Evolutionary conservation across 2,888 invertebrate species (phyloP), one percentile per base, ranked within the genome.

Genomic region (Ramazzottius varieornatus): DNA sequence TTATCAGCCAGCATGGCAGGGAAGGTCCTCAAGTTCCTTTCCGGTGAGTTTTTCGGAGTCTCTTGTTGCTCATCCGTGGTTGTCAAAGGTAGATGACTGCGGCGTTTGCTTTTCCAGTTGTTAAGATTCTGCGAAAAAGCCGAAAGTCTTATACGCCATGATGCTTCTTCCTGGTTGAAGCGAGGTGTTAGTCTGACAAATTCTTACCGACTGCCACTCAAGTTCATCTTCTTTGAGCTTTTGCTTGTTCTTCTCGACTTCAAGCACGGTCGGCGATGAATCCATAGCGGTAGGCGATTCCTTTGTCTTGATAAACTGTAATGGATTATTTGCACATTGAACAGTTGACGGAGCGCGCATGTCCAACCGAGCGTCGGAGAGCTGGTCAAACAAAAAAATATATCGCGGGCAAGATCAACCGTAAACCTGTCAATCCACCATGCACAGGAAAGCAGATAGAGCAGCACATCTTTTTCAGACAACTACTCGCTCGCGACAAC

Each of bases 221-320:
- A 29, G 4, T 29, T 54, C 54, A 29, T 54, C 54, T 54, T 54
- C 54, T 29, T 54, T 54, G 20, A 54, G 29, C 29, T 29, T 16
- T 29, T 54, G 54, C 29, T 54, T 54, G n/a, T 16, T 29, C 29
- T 13, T 54, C 8, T 54, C 54, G 4, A 54, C 29, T 54, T 54
- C 54, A n/a, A n/a, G n/a, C n/a, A n/a, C n/a, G n/a, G n/a, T n/a
- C n/a, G n/a, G n/a, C n/a, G n/a, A n/a, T n/a, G n/a, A n/a, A n/a
- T n/a, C n/a, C n/a, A n/a, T n/a, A n/a, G n/a, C n/a, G 40, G 40
- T 13, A 8, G 8, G 40, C n/a, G 29, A 24, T 4, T 54, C n/a
- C 29, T 54, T 54, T 13, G 29, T 54, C 54, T 54, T 54, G 54
- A 54, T 24, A 29, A 54, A 54, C 54, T 54, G 54, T 54, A 54